A percentile compares a stretch with the other conserved stretches of the same genome.
Conservation (phyloP, 2,113 vertebrate species). For the Coptodon bakossiorum region DNA sequence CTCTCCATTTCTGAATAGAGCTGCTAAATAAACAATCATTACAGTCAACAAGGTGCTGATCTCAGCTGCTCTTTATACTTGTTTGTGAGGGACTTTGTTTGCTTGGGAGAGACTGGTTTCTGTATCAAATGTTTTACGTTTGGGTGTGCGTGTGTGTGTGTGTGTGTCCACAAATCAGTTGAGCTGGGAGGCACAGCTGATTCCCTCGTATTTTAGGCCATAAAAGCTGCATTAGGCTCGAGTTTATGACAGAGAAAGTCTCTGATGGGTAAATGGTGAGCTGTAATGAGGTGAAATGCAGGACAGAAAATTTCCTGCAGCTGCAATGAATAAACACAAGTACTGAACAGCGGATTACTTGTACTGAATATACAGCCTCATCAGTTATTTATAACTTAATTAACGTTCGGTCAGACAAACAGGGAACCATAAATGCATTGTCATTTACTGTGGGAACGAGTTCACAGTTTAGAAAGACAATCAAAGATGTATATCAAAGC, state of each 20-base stretch:
- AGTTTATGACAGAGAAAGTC: conserved; percentile 52
- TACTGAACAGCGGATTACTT: neutral
- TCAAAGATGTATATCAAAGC: neutral
- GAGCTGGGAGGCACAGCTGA: neutral
- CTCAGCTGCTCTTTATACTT: neutral
- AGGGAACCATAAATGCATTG: neutral
- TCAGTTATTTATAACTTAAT: conserved; percentile 27
- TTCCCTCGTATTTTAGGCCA: conserved; percentile 37
- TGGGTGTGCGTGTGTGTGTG: neutral
- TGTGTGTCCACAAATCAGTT: neutral
- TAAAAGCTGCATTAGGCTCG: conserved; percentile 55
- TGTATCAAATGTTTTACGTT: neutral
- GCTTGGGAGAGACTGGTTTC: neutral
- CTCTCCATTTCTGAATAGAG: neutral
- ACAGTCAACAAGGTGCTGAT: neutral
- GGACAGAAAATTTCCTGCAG: conserved; percentile 33
- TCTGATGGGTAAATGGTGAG: conserved; percentile 3
- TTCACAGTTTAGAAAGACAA: neutral
- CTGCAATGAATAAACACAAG: conserved; percentile 20
- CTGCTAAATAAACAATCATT: neutral
- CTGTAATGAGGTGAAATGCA: conserved; percentile 49
- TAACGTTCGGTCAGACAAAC: neutral
- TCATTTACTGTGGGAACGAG: neutral
- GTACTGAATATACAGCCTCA: neutral
- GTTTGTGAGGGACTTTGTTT: neutral